phyloP scores from a whole-genome alignment of 2,113 vertebrate genomes.

The Archocentrus centrarchus region DNA sequence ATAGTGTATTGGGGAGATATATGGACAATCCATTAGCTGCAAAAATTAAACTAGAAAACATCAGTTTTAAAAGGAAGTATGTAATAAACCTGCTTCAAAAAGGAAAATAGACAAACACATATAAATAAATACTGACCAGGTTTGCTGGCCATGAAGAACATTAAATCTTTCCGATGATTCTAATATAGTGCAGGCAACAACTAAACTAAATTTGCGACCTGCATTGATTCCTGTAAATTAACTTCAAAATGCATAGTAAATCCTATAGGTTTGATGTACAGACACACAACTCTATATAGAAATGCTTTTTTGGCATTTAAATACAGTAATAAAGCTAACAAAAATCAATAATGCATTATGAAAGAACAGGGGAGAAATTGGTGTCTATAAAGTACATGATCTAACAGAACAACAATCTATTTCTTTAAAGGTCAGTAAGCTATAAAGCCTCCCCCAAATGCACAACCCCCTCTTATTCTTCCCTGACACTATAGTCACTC shows the following conservation, averaged over 20 bases:
- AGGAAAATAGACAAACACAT: background rate
- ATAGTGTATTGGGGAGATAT: constrained; percentile 16
- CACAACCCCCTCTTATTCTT: constrained; percentile 33
- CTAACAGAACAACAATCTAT: constrained; percentile 73
- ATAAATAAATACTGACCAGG: constrained; percentile 4
- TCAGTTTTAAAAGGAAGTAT: background rate
- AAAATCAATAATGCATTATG: constrained; percentile 81
- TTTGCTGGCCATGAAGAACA: background rate
- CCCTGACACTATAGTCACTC: constrained; percentile 54
- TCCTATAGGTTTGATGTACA: background rate
- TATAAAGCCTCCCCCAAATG: constrained; percentile 69
- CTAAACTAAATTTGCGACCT: background rate
- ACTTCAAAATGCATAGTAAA: constrained; percentile 1
- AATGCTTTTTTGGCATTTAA: constrained; percentile 62
- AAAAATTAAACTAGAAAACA: constrained; percentile 23
- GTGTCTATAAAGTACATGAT: constrained; percentile 69
- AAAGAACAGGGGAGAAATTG: constrained; percentile 63
- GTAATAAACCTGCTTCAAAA: background rate
- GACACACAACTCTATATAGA: constrained; percentile 10
- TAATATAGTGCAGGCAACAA: background rate
- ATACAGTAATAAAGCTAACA: constrained; percentile 65
- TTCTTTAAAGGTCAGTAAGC: constrained; percentile 82
- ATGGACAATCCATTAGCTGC: constrained; percentile 27
- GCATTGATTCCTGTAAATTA: constrained; percentile 8
- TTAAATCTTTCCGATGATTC: background rate